Base-by-base conservation (phyloP, 2,888 invertebrate genomes). In the Drosophila longiperda region DNA sequence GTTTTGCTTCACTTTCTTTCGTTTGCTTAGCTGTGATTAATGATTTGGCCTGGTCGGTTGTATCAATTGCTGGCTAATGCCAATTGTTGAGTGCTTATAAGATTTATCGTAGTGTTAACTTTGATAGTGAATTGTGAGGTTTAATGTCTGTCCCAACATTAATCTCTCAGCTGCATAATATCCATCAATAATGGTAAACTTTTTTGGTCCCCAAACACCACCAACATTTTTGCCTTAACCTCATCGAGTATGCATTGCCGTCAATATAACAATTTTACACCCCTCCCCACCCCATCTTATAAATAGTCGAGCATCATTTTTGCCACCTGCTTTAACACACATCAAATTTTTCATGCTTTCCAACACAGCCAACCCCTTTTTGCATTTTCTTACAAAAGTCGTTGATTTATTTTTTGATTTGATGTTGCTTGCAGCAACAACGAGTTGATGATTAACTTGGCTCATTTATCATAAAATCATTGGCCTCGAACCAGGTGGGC, bases 391-490 rank as follows among this genome's bases (percentile, higher is more conserved):
- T 32, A 53, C 42, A 45, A n/a, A 45, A 15, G 38, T 20, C 32
- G 7, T 26, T 45, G 45, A 45, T 23, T 45, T 45, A 20, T 45
- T 45, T 20, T 7, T 17, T 17, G 36, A 3, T 3, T 45, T 45
- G 45, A 52, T 29, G 60, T 42, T 48, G 11, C 42, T 52, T 29
- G 61, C 36, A 49, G 20, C 33, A 49, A 20, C 55, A 72, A 60
- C 50, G 63, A 63, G 54, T 59, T 78, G 59, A 76, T 80, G 86
- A 88, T 84, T 76, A 78, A 84, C 78, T 80, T 74, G n/a, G 60
- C 53, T 71, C 88, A 80, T 84, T 84, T 84, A 86, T 84, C 88
- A 84, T 78, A 86, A 77, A 80, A 80, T 85, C 80, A 70, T 78
- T 85, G 75, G 64, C 55, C 59, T 60, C 57, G 52, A 73, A 69